A percentile compares a stretch with the other conserved stretches of the same genome.
Conservation (phyloP, 2,113 vertebrate species). For the Phoxinus phoxinus region DNA sequence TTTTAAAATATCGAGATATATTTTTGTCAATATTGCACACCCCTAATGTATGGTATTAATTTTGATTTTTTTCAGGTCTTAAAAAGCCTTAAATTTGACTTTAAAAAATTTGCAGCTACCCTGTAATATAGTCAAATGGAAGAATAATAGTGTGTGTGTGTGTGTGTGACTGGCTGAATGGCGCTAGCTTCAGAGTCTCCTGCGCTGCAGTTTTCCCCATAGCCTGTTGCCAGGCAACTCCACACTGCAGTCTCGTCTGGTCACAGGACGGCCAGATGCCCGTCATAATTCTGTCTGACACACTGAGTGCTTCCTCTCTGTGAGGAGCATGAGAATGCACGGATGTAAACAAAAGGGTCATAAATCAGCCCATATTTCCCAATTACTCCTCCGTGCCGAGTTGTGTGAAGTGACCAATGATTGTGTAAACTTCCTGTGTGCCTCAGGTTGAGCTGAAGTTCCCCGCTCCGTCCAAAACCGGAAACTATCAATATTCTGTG, state of each 20-base stretch:
- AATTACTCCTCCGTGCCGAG: neutral
- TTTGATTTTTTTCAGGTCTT: too few relatives aligned
- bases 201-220: constrained; percentile 49
- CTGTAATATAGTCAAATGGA: neutral
- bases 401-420: neutral
- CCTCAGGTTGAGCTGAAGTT: constrained; percentile 96
- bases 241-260: constrained; percentile 58
- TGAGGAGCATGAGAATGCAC: constrained; percentile 4
- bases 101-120: too few relatives aligned
- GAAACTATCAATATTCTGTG: constrained; percentile 97
- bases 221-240: constrained; percentile 75
- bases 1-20: too few relatives aligned
- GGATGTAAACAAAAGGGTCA: constrained; percentile 28
- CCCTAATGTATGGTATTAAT: too few relatives aligned
- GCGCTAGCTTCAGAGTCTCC: constrained; percentile 30
- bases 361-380: neutral
- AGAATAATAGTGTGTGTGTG: constrained; percentile 21
- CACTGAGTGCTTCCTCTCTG: constrained; percentile 13
- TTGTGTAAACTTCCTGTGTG: constrained; percentile 1
- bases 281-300: constrained; percentile 49
- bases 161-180: constrained; percentile 12
- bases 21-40: too few relatives aligned
- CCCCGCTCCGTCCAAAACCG: constrained; percentile 95
- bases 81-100: too few relatives aligned
- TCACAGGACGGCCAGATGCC: constrained; percentile 29